Conservation (phyloP, 2,888 invertebrate species). For the Drosophila recens region DNA sequence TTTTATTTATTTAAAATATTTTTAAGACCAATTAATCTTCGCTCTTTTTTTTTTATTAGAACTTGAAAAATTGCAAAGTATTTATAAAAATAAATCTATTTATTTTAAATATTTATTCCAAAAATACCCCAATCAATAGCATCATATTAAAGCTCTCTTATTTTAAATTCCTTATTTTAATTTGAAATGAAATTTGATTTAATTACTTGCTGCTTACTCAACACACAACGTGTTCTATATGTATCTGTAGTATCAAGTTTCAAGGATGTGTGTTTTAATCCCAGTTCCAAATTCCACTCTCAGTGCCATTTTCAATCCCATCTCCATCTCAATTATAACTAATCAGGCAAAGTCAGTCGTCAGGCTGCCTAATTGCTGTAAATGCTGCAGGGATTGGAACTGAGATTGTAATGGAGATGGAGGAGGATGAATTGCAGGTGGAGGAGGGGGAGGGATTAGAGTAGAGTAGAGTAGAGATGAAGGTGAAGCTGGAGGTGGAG, state of each 20-base stretch:
- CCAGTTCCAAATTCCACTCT: conserved; percentile 23
- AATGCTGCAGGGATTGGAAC: conserved; percentile 39
- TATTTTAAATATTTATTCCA: no score
- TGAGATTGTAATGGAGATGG: conserved; percentile 29
- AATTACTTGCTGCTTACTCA: conserved; percentile 10
- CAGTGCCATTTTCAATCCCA: conserved; percentile 23
- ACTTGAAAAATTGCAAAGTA: no score
- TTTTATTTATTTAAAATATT: no score
- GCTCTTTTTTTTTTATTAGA: no score
- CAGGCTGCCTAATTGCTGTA: conserved; percentile 54
- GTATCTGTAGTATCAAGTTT: neutral
- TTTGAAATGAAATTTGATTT: neutral
- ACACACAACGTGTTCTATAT: conserved; percentile 11
- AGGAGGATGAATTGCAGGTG: neutral
- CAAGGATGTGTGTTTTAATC: conserved; percentile 3
- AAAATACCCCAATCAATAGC: no score
- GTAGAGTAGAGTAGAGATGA: no score
- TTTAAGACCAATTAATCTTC: no score
- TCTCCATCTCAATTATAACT: conserved; percentile 68
- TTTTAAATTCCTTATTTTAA: no score
- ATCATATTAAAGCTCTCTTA: no score
- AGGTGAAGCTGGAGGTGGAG: conserved; percentile 22
- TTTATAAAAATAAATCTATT: no score
- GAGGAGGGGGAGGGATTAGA: conserved; percentile 4
- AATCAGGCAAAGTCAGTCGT: conserved; percentile 59